These are phyloP conservation scores for Nymphalis io DNA, from an alignment of 1,140 invertebrate species.

Conservation along the genomic window DNA sequence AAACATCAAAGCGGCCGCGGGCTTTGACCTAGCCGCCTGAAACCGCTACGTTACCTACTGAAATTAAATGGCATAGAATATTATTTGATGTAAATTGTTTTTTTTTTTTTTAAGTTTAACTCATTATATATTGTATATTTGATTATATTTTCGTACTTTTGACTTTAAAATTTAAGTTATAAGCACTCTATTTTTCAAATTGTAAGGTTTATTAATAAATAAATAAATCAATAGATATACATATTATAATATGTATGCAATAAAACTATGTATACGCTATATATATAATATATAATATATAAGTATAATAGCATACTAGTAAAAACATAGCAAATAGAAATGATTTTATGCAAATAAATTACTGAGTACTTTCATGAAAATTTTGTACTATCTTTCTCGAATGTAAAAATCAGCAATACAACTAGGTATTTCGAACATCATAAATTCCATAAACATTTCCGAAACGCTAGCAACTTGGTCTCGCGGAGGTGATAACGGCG, in stretches of 20 bases:
- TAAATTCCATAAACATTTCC: constrained; percentile 15
- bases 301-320: no score
- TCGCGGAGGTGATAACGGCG: constrained; percentile 34
- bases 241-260: no score
- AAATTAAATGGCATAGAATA: constrained; percentile 18
- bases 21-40: constrained; percentile 63
- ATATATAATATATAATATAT: no score
- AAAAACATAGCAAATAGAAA: no score
- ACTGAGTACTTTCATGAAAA: no score
- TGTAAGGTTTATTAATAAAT: no score
- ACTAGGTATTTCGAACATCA: background rate
- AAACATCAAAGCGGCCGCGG: constrained; percentile 51
- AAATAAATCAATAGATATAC: no score
- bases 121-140: background rate
- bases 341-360: no score
- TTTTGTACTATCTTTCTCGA: no score
- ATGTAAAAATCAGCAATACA: background rate
- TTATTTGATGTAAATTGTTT: constrained; percentile 12
- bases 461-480: constrained; percentile 18
- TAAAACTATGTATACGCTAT: no score
- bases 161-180: no score
- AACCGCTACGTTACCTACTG: constrained; percentile 45
- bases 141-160: background rate
- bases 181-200: no score
- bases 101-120: constrained; percentile 3